phyloP scores from a whole-genome alignment of 2,888 invertebrate species.

The Noctua pronuba region DNA sequence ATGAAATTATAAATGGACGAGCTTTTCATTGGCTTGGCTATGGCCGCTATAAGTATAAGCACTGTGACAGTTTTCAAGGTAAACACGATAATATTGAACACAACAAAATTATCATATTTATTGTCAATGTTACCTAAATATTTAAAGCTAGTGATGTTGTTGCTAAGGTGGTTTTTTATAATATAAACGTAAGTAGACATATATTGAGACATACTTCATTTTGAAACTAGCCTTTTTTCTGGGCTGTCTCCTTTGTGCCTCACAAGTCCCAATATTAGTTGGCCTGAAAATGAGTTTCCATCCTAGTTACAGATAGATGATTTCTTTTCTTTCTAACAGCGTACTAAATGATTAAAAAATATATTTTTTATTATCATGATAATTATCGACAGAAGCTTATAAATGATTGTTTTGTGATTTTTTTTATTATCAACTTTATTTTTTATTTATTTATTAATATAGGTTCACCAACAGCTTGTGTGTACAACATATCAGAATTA shows the following conservation, averaged over 20 bases:
- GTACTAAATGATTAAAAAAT: no score
- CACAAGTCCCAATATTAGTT: background rate
- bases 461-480: no score
- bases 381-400: no score
- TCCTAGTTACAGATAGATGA: background rate
- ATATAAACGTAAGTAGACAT: background rate
- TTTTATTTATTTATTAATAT: no score
- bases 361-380: no score
- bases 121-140: constrained; percentile 17
- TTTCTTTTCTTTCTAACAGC: no score
- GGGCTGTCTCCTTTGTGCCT: background rate
- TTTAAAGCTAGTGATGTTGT: constrained; percentile 5
- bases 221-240: background rate
- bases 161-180: constrained; percentile 20
- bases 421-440: no score
- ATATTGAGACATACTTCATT: background rate
- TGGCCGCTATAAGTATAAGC: constrained; percentile 14
- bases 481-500: no score
- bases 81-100: constrained; percentile 30
- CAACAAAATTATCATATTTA: constrained; percentile 38
- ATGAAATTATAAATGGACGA: constrained; percentile 22
- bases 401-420: no score
- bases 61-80: constrained; percentile 51
- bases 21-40: constrained; percentile 2
- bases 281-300: background rate